Evolutionary conservation across 2,888 invertebrate genomes (phyloP).

Genomic region (Acanthopleura granulata): DNA sequence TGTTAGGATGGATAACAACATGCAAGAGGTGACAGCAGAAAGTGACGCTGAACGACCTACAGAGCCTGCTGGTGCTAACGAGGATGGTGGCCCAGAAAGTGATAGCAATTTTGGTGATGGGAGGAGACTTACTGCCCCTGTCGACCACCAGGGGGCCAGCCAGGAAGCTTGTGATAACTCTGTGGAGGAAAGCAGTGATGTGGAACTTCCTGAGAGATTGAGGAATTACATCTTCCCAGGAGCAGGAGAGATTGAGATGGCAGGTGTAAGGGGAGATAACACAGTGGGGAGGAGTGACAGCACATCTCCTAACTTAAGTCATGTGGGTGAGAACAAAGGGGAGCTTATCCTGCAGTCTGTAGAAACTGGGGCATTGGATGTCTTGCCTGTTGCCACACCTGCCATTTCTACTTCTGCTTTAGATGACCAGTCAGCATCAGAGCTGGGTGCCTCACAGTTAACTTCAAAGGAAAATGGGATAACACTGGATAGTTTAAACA

Average conservation of each 20-base stretch:
- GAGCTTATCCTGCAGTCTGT: not conserved
- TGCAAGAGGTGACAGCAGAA: not conserved
- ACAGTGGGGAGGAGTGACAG: no score
- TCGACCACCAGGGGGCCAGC: constrained; percentile 6
- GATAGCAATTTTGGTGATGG: constrained; percentile 29
- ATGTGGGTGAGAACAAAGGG: not conserved
- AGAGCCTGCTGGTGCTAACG: not conserved
- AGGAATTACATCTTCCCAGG: not conserved
- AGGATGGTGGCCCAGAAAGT: constrained; percentile 31
- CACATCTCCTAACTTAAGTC: not conserved
- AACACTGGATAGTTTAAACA: not conserved
- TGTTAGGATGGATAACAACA: not conserved
- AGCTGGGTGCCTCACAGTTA: not conserved
- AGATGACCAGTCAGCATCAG: not conserved
- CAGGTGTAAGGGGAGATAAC: no score
- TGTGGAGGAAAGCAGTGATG: constrained; percentile 5
- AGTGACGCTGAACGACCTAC: not conserved
- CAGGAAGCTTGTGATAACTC: not conserved
- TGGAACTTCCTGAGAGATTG: not conserved
- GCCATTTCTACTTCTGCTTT: not conserved
- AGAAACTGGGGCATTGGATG: not conserved
- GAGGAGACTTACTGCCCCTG: not conserved
- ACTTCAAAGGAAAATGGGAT: not conserved
- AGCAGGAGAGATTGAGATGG: not conserved
- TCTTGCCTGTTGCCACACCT: not conserved